phyloP scores from a whole-genome alignment of 2,113 vertebrate species.

The Cyanistes caeruleus region DNA sequence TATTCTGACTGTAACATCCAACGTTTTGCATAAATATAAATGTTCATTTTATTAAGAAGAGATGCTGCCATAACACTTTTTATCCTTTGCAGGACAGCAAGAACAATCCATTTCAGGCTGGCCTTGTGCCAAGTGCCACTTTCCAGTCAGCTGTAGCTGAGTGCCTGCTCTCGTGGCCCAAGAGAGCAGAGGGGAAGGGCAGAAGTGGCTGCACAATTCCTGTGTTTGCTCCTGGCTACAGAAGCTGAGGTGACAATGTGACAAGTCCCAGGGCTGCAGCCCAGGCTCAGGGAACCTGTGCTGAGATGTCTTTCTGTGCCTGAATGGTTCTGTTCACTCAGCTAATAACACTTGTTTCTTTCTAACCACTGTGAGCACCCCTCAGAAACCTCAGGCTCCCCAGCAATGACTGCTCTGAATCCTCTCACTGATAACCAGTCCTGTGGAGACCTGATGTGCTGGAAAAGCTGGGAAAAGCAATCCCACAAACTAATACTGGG shows the following conservation, averaged over 20 bases:
- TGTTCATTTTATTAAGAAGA: neutral
- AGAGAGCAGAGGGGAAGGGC: neutral
- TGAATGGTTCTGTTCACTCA: neutral
- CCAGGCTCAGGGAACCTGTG: neutral
- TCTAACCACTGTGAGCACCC: neutral
- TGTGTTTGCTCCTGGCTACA: neutral
- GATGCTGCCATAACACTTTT: neutral
- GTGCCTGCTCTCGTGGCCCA: neutral
- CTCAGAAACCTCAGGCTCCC: neutral
- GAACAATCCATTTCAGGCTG: neutral
- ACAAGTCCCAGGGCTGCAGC: neutral
- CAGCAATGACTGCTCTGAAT: neutral
- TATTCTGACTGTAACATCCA: neutral
- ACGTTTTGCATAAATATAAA: neutral
- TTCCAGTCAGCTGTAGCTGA: neutral
- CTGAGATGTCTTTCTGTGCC: neutral
- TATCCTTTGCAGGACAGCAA: neutral
- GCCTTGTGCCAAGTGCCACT: neutral
- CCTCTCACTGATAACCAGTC: neutral
- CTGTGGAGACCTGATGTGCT: neutral
- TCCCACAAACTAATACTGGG: neutral
- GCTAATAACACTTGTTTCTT: neutral
- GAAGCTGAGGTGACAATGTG: neutral
- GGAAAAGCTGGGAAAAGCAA: neutral
- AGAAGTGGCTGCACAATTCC: neutral